A percentile compares a stretch with the other conserved stretches of the same genome.
Evolutionary conservation across 2,888 invertebrate genomes (phyloP).

Genomic region (Parnassius apollo): DNA sequence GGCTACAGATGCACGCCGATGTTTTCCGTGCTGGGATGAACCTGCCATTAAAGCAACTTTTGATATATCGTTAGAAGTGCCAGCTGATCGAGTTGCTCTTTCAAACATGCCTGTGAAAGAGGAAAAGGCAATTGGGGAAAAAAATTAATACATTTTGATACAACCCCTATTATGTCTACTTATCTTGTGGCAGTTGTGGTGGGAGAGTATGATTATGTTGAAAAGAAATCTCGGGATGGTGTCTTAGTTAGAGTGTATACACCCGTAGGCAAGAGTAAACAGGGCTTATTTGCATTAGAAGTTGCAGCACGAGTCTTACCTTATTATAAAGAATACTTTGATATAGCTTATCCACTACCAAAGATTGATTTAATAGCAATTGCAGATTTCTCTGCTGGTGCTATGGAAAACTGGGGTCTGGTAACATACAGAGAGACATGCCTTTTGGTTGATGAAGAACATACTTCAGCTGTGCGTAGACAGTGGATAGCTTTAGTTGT

Average conservation of each 20-base stretch:
- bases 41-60: constrained; percentile 97
- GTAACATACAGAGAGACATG: constrained; percentile 96
- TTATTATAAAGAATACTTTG: constrained; percentile 97
- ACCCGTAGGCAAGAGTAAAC: constrained; percentile 94
- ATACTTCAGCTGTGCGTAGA: constrained; percentile 91
- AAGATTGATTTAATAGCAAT: constrained; percentile 98
- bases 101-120: constrained; percentile 93
- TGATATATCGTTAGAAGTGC: constrained; percentile 91
- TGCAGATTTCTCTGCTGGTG: constrained; percentile 96
- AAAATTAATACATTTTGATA: constrained; percentile 86
- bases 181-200: constrained; percentile 96
- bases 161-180: constrained; percentile 96
- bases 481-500: constrained; percentile 94
- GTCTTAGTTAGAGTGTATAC: constrained; percentile 91
- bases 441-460: constrained; percentile 93
- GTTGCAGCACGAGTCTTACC: constrained; percentile 95
- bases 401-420: constrained; percentile 99
- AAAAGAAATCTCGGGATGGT: constrained; percentile 90
- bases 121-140: constrained; percentile 70
- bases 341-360: constrained; percentile 96
- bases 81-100: constrained; percentile 90
- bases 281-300: constrained; percentile 94
- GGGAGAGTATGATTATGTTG: constrained; percentile 97
- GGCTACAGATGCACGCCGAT: constrained; percentile 93
- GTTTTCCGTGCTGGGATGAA: constrained; percentile 99